These are phyloP conservation scores for Motacilla alba DNA, from an alignment of 2,113 vertebrate species.

Conservation along the genomic window DNA sequence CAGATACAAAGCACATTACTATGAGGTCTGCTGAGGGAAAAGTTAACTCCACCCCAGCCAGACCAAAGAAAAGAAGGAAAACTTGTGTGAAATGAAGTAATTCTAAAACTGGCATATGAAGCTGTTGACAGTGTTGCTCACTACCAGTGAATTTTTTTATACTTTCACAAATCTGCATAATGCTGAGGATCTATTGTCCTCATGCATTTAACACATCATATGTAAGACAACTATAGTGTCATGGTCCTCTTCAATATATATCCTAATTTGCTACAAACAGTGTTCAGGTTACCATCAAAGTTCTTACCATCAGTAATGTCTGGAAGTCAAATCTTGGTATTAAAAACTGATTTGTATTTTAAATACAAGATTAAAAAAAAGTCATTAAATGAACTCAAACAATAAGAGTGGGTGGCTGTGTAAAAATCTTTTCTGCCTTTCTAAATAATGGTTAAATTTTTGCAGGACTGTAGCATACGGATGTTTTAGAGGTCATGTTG, in stretches of 20 bases:
- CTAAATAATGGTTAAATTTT: not conserved
- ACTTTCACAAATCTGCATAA: not conserved
- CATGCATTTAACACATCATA: not conserved
- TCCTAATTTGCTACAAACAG: not conserved
- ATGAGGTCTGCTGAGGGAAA: not conserved
- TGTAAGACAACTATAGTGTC: not conserved
- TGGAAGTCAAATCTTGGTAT: not conserved
- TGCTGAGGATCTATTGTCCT: not conserved
- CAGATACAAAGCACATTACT: not conserved
- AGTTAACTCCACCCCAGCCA: not conserved
- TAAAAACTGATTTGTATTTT: not conserved
- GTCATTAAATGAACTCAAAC: not conserved
- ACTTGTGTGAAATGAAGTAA: not conserved
- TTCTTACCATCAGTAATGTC: not conserved
- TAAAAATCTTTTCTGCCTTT: not conserved
- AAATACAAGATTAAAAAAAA: not conserved
- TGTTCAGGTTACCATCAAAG: not conserved
- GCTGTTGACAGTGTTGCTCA: not conserved
- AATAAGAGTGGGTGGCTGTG: not conserved
- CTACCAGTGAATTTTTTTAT: not conserved
- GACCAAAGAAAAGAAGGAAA: not conserved
- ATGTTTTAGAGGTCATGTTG: not conserved
- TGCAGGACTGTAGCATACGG: not conserved
- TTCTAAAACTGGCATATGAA: not conserved
- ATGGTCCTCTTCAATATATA: not conserved